Evolutionary conservation across 23 tunicate species (phyloP), one percentile per base, ranked within the genome.

Genomic region (Trididemnum miniatum): DNA sequence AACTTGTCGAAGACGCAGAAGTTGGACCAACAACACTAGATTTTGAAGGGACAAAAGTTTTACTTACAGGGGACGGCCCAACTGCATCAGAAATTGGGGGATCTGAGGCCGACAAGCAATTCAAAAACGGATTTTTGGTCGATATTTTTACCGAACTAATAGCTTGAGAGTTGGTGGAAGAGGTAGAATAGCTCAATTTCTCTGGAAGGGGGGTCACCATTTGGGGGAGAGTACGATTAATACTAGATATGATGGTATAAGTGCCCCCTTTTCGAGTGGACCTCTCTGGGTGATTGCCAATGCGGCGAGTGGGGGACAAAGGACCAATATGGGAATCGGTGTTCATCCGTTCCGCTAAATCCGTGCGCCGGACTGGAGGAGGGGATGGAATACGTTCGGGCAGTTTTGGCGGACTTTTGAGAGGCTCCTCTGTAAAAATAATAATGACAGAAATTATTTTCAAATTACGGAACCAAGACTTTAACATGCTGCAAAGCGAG

Each of bases 191-290:
- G 12, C 9, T 15, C 15, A 44, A 44, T 44, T 15, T 9, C 9
- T 44, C 26, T 3, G 95, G 86, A 28, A 64, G 59, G 25, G 97
- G 97, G 35, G 97, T 91, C 27, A 91, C 72, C 27, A 71, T 35
- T 85, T 91, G 97, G 22, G 97, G 97, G 18, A 91, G 62, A 12
- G 97, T 85, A 22, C 59, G 44, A 54, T 91, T 91, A 34, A 82
- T 34, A 24, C 39, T 33, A 2, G 87, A 77, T 32, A 91, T 71
- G 32, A 91, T 83, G 52, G 90, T 81, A 62, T 91, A 91, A 0
- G 84, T 49, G 30, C 84, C 78, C 39, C 83, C 73, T 33, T 30
- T 65, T 59, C 31, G 5, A 9, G 59, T 2, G 15, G 26, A 3
- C 25, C 31, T 31, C 9, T 73, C 59, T 26, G 29, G 79, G 31